A percentile compares a stretch with the other conserved stretches of the same genome.
These are phyloP conservation scores for Hyperoodon ampullatus DNA, from an alignment of 2,113 vertebrate genomes.

Conservation along the genomic window DNA sequence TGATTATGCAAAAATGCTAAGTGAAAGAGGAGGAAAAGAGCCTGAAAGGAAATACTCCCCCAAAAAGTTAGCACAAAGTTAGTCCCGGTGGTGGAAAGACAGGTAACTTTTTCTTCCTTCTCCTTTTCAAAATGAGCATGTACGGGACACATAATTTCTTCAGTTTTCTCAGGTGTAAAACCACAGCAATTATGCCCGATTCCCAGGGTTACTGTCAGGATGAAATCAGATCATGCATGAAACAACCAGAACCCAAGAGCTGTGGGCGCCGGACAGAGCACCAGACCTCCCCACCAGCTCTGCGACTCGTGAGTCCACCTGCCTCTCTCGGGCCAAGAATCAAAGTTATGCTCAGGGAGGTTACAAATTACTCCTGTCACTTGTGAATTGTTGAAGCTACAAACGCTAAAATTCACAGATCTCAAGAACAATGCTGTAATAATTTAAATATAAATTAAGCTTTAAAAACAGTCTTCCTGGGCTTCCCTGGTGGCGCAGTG, in stretches of 20 bases:
- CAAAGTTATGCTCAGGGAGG: not conserved
- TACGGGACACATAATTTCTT: not conserved
- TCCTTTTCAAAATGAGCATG: not conserved
- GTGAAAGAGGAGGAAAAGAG: not conserved
- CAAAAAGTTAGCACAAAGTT: not conserved
- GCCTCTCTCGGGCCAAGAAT: not conserved
- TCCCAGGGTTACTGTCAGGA: not conserved
- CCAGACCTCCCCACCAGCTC: not conserved
- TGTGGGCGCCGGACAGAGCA: rapidly evolving
- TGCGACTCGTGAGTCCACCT: not conserved
- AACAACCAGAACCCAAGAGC: not conserved
- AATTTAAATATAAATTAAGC: constrained; percentile 44
- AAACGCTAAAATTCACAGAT: not conserved
- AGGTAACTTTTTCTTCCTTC: not conserved
- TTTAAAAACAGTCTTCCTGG: constrained; percentile 17
- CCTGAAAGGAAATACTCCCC: not conserved
- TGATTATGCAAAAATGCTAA: not conserved
- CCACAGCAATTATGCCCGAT: not conserved
- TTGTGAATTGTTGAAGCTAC: not conserved
- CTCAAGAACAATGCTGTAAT: not conserved
- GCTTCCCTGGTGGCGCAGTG: too few relatives aligned
- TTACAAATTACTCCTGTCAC: not conserved
- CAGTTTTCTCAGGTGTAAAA: not conserved
- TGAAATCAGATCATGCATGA: not conserved
- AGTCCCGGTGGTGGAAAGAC: not conserved